Evolutionary conservation across 2,113 vertebrate species (phyloP).

Genomic region (Pteruthius melanotis): DNA sequence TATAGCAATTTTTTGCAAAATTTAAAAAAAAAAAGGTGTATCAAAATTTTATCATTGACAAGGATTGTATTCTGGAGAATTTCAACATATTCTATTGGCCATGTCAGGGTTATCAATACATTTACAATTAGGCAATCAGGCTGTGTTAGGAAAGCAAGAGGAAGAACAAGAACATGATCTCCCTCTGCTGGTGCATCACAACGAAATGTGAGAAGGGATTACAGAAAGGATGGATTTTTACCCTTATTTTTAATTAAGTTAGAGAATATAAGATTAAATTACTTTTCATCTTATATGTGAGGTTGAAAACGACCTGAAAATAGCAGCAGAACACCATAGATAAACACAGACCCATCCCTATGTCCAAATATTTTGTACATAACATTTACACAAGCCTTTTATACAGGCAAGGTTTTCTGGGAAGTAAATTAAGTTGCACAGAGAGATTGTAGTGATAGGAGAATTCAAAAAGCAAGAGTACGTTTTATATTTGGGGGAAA

Average conservation of each 20-base stretch:
- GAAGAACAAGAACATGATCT: neutral
- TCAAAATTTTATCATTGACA: neutral
- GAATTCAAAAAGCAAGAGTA: neutral
- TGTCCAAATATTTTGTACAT: neutral
- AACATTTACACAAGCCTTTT: neutral
- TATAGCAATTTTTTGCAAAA: neutral
- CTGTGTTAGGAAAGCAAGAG: neutral
- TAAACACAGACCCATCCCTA: neutral
- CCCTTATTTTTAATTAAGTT: neutral
- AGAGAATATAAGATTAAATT: neutral
- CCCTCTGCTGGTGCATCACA: conserved; percentile 52
- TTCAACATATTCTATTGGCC: neutral
- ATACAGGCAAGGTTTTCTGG: neutral
- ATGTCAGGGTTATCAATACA: neutral
- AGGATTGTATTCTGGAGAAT: neutral
- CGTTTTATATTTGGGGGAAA: neutral
- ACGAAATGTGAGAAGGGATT: neutral
- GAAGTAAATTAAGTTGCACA: neutral
- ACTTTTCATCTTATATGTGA: neutral
- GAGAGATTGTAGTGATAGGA: neutral
- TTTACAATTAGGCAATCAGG: neutral
- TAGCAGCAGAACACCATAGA: neutral
- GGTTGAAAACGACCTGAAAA: neutral
- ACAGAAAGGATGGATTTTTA: neutral
- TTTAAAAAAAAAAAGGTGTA: neutral